Conservation (phyloP, 2,113 vertebrate genomes). For the Lutjanus erythropterus region DNA sequence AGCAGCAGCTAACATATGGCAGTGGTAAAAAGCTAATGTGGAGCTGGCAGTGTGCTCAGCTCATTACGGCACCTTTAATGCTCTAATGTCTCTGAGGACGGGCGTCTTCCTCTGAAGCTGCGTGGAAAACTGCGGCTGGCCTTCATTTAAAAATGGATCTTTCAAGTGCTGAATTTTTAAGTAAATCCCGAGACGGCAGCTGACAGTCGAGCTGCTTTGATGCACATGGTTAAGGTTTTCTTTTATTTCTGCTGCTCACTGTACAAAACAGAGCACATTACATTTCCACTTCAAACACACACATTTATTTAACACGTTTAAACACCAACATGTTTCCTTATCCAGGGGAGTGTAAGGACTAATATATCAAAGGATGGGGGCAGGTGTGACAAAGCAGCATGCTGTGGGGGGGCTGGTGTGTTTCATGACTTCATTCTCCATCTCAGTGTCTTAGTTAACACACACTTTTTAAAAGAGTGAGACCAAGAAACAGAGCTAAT, state of each 20-base stretch:
- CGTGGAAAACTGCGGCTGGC: neutral
- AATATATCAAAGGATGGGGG: constrained; percentile 11
- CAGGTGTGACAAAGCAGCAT: constrained; percentile 9
- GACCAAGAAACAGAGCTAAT: no score
- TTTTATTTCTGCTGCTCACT: constrained; percentile 12
- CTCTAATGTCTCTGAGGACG: neutral
- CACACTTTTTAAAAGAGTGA: neutral
- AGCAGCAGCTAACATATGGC: constrained; percentile 23
- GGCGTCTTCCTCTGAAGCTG: constrained; percentile 26
- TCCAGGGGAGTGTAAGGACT: neutral
- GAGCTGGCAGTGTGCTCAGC: constrained; percentile 2
- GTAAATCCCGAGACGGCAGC: neutral
- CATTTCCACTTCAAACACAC: neutral
- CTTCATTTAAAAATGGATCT: constrained; percentile 28
- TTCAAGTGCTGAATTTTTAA: constrained; percentile 9
- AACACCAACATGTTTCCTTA: neutral
- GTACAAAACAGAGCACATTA: neutral
- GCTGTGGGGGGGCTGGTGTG: neutral
- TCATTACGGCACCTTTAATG: constrained; percentile 20
- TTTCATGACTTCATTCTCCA: no score
- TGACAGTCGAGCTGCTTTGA: constrained; percentile 25
- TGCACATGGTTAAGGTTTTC: neutral
- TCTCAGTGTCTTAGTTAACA: neutral
- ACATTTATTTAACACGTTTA: neutral
- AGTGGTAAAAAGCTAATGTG: constrained; percentile 17